Conservation (phyloP, 2,113 vertebrate genomes). For the Fulica atra region DNA sequence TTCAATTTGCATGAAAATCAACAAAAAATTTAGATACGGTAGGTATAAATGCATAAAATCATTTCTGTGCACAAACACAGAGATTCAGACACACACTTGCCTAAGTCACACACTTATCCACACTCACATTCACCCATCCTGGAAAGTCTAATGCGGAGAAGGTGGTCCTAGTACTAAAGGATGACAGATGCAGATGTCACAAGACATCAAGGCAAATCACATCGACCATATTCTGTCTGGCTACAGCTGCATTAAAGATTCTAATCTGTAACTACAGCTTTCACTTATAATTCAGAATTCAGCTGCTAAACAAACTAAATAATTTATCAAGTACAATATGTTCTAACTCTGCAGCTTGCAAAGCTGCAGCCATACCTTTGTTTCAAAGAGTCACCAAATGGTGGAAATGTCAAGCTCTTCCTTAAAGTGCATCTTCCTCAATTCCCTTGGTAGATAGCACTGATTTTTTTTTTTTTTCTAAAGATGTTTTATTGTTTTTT, state of each 20-base stretch:
- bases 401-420: conserved; percentile 75
- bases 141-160: not conserved
- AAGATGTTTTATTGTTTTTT: conserved; percentile 79
- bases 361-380: conserved; percentile 69
- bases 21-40: not conserved
- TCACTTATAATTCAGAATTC: conserved; percentile 79
- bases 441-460: conserved; percentile 62
- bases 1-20: not conserved
- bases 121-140: not conserved
- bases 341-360: conserved; percentile 70
- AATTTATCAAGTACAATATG: conserved; percentile 87
- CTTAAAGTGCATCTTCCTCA: conserved; percentile 59
- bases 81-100: not conserved
- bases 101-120: not conserved
- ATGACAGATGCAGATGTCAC: conserved; percentile 80
- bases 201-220: conserved; percentile 77
- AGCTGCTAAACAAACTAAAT: conserved; percentile 82
- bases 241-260: conserved; percentile 71
- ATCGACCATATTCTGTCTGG: conserved; percentile 65
- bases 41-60: not conserved
- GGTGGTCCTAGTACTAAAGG: not conserved
- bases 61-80: not conserved
- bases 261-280: conserved; percentile 86
- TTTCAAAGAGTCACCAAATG: conserved; percentile 77
- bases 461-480: conserved; percentile 53